Evolutionary conservation across 1,140 invertebrate genomes (phyloP).

Genomic region (Drosophila prosaltans): DNA sequence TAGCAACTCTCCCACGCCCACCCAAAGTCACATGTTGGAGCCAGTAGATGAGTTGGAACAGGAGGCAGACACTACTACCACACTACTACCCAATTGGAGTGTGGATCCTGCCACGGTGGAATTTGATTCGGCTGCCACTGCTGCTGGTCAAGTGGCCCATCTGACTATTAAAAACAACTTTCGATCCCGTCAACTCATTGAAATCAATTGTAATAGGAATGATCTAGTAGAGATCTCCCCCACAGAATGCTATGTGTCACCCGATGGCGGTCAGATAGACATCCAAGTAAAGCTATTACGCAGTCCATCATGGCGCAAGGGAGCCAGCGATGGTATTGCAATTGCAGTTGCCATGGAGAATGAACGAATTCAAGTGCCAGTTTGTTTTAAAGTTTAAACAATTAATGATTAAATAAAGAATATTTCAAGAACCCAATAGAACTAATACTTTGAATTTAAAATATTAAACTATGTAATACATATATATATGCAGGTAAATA

Average conservation of each 20-base stretch:
- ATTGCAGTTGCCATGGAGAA: slow-evolving; percentile 71
- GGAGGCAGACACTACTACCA: slow-evolving; percentile 56
- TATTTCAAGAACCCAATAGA: neutral
- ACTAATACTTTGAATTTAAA: too few species aligned
- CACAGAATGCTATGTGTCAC: slow-evolving; percentile 61
- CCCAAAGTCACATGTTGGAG: slow-evolving; percentile 57
- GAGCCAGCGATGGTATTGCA: slow-evolving; percentile 28
- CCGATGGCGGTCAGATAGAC: slow-evolving; percentile 67
- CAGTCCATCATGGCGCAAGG: slow-evolving; percentile 29
- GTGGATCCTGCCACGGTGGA: slow-evolving; percentile 54
- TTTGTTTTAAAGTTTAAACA: slow-evolving; percentile 58
- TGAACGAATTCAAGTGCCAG: slow-evolving; percentile 71
- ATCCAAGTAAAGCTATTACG: slow-evolving; percentile 51
- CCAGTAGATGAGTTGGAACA: slow-evolving; percentile 63
- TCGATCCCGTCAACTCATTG: slow-evolving; percentile 67
- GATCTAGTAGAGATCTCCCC: slow-evolving; percentile 62
- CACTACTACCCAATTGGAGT: slow-evolving; percentile 58
- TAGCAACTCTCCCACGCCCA: slow-evolving; percentile 67
- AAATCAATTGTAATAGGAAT: slow-evolving; percentile 59
- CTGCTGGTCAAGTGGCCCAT: slow-evolving; percentile 13
- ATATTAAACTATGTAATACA: neutral
- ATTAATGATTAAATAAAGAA: neutral
- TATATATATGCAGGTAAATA: neutral
- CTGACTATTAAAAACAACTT: slow-evolving; percentile 61
- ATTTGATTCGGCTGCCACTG: slow-evolving; percentile 18